These are phyloP conservation scores for Drosophila quasianomalipes DNA, from an alignment of 2,888 invertebrate genomes.

Conservation along the genomic window DNA sequence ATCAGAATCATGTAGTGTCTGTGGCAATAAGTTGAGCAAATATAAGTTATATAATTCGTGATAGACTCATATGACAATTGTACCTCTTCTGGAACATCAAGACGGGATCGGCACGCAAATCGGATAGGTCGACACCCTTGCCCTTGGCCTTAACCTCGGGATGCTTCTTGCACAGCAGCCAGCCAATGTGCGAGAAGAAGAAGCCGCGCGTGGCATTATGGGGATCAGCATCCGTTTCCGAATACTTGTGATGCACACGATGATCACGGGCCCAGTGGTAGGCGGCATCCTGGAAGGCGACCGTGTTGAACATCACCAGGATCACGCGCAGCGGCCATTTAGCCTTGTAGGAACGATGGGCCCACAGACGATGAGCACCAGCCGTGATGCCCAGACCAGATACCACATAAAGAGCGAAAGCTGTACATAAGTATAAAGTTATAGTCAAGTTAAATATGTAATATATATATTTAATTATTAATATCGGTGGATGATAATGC, in stretches of 20 bases:
- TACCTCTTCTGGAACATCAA: slow-evolving; percentile 95
- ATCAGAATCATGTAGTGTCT: slow-evolving; percentile 92
- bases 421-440: slow-evolving; percentile 86
- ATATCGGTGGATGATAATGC: background rate
- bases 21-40: background rate
- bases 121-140: slow-evolving; percentile 93
- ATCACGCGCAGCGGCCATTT: slow-evolving; percentile 94
- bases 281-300: slow-evolving; percentile 95
- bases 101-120: slow-evolving; percentile 92
- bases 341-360: slow-evolving; percentile 98
- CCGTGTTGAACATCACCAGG: slow-evolving; percentile 92
- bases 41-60: background rate
- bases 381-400: slow-evolving; percentile 97
- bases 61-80: slow-evolving; percentile 82
- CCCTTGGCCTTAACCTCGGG: slow-evolving; percentile 95
- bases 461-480: slow-evolving; percentile 11
- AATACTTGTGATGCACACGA: slow-evolving; percentile 96
- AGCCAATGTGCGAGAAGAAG: slow-evolving; percentile 98
- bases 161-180: slow-evolving; percentile 96
- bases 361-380: slow-evolving; percentile 98
- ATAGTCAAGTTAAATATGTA: background rate
- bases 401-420: slow-evolving; percentile 90
- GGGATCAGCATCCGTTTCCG: slow-evolving; percentile 97
- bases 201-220: slow-evolving; percentile 97
- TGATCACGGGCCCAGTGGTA: slow-evolving; percentile 93